Evolutionary conservation across 2,888 invertebrate genomes (phyloP).

Genomic region (Cerastis leucographa): DNA sequence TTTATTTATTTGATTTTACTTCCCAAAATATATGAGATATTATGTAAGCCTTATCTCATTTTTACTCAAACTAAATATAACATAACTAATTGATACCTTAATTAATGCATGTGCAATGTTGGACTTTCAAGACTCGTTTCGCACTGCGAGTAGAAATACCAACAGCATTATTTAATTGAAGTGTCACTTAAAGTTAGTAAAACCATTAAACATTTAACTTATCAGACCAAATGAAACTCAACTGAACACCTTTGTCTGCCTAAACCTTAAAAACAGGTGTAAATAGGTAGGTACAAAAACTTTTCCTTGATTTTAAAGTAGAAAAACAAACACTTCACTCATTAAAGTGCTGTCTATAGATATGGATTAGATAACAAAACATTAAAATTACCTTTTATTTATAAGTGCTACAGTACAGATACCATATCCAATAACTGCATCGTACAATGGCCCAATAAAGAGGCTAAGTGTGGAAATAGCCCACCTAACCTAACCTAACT

Average conservation of each 20-base stretch:
- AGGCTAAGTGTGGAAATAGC: too few relatives aligned
- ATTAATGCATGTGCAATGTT: background rate
- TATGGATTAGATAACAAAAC: constrained; percentile 37
- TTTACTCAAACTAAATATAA: background rate
- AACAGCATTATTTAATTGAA: background rate
- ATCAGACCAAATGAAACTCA: background rate
- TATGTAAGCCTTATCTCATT: background rate
- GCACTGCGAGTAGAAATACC: background rate
- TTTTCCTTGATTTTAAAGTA: background rate
- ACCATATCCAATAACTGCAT: constrained; percentile 7
- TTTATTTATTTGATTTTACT: background rate
- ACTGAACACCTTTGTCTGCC: background rate
- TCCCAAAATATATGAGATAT: background rate
- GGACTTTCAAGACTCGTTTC: background rate
- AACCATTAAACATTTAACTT: background rate
- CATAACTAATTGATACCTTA: background rate
- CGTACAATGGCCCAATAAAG: too few relatives aligned
- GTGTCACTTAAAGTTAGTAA: background rate
- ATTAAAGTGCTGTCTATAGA: constrained; percentile 8
- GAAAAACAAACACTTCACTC: background rate
- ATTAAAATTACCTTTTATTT: background rate
- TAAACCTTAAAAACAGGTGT: background rate
- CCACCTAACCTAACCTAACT: too few relatives aligned
- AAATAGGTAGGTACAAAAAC: background rate
- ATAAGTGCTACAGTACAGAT: constrained; percentile 3